Evolutionary conservation across 2,888 invertebrate species (phyloP).

Genomic region (Doris montereyensis): DNA sequence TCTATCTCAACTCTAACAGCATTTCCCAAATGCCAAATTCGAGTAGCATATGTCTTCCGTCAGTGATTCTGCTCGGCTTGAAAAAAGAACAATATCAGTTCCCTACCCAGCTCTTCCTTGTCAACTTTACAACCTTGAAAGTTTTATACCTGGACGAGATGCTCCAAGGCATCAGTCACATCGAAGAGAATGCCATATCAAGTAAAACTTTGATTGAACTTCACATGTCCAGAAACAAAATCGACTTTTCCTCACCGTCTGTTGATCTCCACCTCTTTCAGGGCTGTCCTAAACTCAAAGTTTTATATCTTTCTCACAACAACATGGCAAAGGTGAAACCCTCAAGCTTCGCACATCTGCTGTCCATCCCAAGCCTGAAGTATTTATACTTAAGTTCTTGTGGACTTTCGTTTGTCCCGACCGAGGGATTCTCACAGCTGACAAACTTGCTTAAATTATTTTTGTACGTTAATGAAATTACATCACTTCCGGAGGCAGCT

Average conservation of each 20-base stretch:
- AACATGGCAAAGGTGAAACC: neutral
- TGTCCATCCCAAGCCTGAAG: constrained; percentile 6
- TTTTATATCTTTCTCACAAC: constrained; percentile 29
- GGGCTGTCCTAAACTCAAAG: neutral
- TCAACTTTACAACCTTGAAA: no score
- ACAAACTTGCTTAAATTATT: neutral
- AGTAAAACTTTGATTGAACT: constrained; percentile 3
- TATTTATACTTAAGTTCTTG: constrained; percentile 16
- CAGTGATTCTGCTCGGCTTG: no score
- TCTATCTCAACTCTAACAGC: constrained; percentile 14
- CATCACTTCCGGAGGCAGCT: constrained; percentile 31
- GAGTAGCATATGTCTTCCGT: constrained; percentile 4
- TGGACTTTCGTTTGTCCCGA: constrained; percentile 9
- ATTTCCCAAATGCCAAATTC: constrained; percentile 4
- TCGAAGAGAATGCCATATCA: constrained; percentile 26
- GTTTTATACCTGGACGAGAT: neutral
- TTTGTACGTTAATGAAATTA: constrained; percentile 30
- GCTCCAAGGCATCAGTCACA: neutral
- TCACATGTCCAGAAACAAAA: constrained; percentile 18
- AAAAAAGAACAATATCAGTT: no score
- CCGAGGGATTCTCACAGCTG: constrained; percentile 11
- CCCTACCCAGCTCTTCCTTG: no score
- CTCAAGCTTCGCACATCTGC: neutral
- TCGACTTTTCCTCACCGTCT: neutral
- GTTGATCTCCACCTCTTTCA: constrained; percentile 20